Base-by-base conservation (phyloP, 2,888 invertebrate species). In the Euspilapteryx auroguttella region DNA sequence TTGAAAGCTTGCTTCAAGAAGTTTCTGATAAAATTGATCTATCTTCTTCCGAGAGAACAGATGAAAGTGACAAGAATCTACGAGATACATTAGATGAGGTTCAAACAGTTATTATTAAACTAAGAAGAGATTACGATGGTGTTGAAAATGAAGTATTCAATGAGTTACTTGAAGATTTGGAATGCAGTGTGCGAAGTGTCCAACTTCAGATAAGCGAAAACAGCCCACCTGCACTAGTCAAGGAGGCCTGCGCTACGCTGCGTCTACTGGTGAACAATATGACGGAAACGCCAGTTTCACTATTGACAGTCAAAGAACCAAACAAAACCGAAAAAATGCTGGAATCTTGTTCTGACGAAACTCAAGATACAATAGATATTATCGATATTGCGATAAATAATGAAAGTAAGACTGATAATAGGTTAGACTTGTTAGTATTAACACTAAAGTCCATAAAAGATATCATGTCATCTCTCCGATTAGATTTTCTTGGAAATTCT, bases 81-180 rank as follows among this genome's bases (percentile, higher is more conserved):
- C 48, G 52, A 35, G 55, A 71, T 39, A 47, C 45, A 17, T 47
- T 75, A n/a, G 71, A 75, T 38, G 71, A 73, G 54, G 56, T 73
- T 13, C 75, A 73, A 47, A 63, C 62, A 12, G 59, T 73, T 2
- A 65, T 73, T 10, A 69, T 75, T 15, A 68, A 71, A 48, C 42
- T 73, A 3, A 73, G 71, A 39, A 44, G 52, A 33, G 63, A 71
- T 36, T 65, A 57, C 34, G 65, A 65, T 35, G 54, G 55, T 21
- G 41, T 45, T 30, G 40, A 41, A 10, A 62, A 56, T 45, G 68
- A 71, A 34, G 47, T 56, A 43, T 55, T 73, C 37, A 65, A 63
- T 52, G 75, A 75, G 43, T 64, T 66, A 48, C 61, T 79, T 39
- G 64, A 71, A 40, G 75, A 75, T 41, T 61, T 75, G 58, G 75